phyloP scores from a whole-genome alignment of 2,113 vertebrate species.

The Lepisosteus oculatus region DNA sequence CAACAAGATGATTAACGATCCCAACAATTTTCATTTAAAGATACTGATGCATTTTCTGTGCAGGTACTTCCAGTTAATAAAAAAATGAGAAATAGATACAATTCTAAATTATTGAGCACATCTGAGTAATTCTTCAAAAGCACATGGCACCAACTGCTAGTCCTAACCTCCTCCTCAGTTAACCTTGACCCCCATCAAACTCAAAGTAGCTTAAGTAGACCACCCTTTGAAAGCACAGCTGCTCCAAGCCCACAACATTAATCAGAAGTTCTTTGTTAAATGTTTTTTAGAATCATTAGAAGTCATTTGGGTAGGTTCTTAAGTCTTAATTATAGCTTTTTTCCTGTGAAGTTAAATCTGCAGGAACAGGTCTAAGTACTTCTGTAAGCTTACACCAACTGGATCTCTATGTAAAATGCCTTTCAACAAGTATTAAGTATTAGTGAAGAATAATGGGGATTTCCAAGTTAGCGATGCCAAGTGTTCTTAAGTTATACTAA shows the following conservation, averaged over 20 bases:
- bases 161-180: background rate
- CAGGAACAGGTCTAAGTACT: background rate
- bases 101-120: too few relatives aligned
- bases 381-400: background rate
- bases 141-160: background rate
- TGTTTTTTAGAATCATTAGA: background rate
- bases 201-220: background rate
- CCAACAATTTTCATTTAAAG: background rate
- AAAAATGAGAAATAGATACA: too few relatives aligned
- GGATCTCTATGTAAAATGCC: background rate
- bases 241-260: background rate
- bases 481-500: background rate
- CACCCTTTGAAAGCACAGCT: background rate
- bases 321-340: constrained; percentile 1
- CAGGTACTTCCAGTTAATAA: background rate
- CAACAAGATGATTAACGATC: too few relatives aligned
- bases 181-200: background rate
- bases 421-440: background rate
- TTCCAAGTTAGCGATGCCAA: too few relatives aligned
- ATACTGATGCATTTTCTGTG: background rate
- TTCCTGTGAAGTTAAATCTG: background rate
- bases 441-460: too few relatives aligned
- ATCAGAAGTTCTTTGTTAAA: background rate
- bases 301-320: background rate
- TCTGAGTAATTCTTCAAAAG: background rate